These are phyloP conservation scores for Trachemys scripta DNA, from an alignment of 2,113 vertebrate genomes.

Conservation along the genomic window DNA sequence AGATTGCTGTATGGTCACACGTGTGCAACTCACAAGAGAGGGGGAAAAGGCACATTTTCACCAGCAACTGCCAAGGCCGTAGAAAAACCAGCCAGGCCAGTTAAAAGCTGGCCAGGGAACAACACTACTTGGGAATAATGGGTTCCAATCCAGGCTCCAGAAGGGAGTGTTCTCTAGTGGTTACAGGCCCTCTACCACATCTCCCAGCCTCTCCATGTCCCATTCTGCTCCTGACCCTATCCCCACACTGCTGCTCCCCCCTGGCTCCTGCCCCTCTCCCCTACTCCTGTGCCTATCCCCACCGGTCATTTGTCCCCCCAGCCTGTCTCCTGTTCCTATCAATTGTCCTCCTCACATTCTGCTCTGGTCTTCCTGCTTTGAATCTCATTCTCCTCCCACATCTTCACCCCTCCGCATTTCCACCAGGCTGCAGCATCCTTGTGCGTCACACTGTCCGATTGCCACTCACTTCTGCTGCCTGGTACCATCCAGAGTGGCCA, in stretches of 20 bases:
- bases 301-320: not conserved
- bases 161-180: not conserved
- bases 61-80: not conserved
- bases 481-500: not conserved
- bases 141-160: not conserved
- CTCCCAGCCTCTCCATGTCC: not conserved
- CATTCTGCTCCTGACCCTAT: not conserved
- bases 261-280: not conserved
- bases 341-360: not conserved
- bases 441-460: not conserved
- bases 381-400: not conserved
- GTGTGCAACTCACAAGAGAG: too few relatives aligned
- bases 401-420: not conserved
- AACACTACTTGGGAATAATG: not conserved
- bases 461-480: not conserved
- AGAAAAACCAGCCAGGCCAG: too few relatives aligned
- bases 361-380: not conserved
- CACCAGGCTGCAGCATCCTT: not conserved
- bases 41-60: too few relatives aligned
- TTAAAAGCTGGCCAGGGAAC: not conserved
- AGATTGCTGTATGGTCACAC: too few relatives aligned
- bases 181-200: not conserved
- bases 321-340: not conserved
- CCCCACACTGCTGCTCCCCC: too few relatives aligned
- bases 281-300: not conserved